These are phyloP conservation scores for Sphyrna mokarran DNA, from an alignment of 2,113 vertebrate species.

Conservation along the genomic window DNA sequence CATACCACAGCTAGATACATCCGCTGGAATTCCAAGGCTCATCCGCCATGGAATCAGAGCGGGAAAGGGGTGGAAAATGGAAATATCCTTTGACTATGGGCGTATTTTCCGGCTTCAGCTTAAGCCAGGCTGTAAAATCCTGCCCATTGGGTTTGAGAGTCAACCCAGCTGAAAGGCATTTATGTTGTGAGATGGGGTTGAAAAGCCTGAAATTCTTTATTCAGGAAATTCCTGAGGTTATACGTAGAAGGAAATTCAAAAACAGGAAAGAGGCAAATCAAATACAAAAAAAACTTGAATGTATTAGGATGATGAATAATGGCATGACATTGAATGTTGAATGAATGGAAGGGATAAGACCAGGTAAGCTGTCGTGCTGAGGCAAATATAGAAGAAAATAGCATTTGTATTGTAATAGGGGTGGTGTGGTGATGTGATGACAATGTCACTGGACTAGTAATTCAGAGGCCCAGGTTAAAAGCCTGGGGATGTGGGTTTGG, in stretches of 20 bases:
- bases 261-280: not conserved
- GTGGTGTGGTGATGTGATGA: too few species aligned
- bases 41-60: too few species aligned
- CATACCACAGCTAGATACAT: not conserved
- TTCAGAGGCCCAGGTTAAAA: too few species aligned
- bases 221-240: not conserved
- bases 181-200: not conserved
- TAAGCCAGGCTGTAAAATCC: too few species aligned
- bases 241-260: not conserved
- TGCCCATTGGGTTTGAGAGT: not conserved
- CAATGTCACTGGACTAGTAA: too few species aligned
- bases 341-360: not conserved
- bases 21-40: too few species aligned
- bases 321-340: not conserved
- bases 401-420: not conserved
- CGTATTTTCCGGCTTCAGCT: too few species aligned
- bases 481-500: too few species aligned
- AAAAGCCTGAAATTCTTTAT: not conserved
- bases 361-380: not conserved
- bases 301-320: not conserved
- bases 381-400: not conserved
- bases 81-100: too few species aligned
- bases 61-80: too few species aligned
- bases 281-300: not conserved
- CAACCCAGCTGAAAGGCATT: not conserved